Percentiles rank a stretch among this genome's conserved stretches.
Evolutionary conservation across 2,888 invertebrate species (phyloP).

Genomic region (Elmis aenea): DNA sequence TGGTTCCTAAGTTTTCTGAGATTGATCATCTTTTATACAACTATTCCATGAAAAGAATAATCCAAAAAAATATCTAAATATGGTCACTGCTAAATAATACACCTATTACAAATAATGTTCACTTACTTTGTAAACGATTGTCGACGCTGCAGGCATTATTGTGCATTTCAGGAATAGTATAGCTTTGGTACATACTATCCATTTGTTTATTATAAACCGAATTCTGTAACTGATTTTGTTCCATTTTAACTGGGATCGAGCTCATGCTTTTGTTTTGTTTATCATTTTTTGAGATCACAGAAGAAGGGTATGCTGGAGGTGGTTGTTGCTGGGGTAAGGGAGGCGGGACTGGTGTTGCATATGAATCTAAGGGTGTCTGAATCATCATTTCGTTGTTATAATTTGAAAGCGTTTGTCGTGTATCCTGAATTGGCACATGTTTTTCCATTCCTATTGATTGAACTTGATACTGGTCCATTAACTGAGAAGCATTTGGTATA

Average conservation of each 20-base stretch:
- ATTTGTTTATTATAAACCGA: constrained; percentile 15
- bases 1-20: too few species aligned
- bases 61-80: too few species aligned
- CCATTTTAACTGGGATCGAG: constrained; percentile 8
- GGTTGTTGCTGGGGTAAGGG: constrained; percentile 36
- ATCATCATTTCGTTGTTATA: constrained; percentile 22
- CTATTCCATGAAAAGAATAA: too few species aligned
- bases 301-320: constrained; percentile 38
- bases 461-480: constrained; percentile 40
- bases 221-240: constrained; percentile 7
- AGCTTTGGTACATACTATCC: constrained; percentile 18
- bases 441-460: constrained; percentile 23
- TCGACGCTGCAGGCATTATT: constrained; percentile 12
- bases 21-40: too few species aligned
- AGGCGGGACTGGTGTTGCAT: constrained; percentile 14
- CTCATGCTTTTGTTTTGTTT: constrained; percentile 27
- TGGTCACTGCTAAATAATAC: too few species aligned
- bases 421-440: constrained; percentile 24
- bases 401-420: constrained; percentile 17
- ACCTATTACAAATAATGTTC: background rate
- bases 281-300: constrained; percentile 35
- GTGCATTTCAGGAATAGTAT: constrained; percentile 13
- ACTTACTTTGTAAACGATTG: constrained; percentile 20
- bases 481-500: constrained; percentile 14
- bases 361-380: constrained; percentile 19